Base-by-base conservation (phyloP, 2,888 invertebrate genomes). In the Cremastobaeus sp. region DNA sequence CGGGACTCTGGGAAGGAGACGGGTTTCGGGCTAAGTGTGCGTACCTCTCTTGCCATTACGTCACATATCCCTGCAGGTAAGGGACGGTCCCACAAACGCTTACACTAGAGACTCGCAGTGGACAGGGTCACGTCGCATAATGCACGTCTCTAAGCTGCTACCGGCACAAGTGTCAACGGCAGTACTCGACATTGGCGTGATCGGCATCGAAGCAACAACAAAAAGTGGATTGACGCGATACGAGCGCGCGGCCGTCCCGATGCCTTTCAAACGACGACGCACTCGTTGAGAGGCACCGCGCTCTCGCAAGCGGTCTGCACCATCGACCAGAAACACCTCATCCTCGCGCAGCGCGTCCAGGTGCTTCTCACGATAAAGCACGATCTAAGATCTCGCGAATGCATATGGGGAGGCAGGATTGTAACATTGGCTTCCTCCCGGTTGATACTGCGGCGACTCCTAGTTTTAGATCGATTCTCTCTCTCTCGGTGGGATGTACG, bases 11-110 rank as follows among this genome's bases (percentile, higher is more conserved):
- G 25, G 25, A 5, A 8, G 25, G n/a, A n/a, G n/a, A n/a, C n/a
- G n/a, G n/a, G n/a, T n/a, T n/a, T n/a, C n/a, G n/a, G 28, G n/a
- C 18, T 11, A 50, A 50, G 54, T 60, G 48, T 55, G 76, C 85
- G 78, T 86, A 89, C 89, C 89, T 89, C 89, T 88, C 89, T 89
- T 88, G 89, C 89, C 89, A 89, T 89, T 88, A 89, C 89, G 88
- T 88, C 89, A 74, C 74, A 89, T 89, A 86, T 87, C 86, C 86
- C 85, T 86, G 86, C 86, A 86, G 85, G 85, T 84, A 85, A 83
- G 85, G 84, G 83, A 84, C 82, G 82, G 82, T 87, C 84, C 86
- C 85, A 83, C 83, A 78, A 80, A 81, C 84, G 84, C 83, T 84
- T 81, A 83, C 82, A 81, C 81, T 78, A 78, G 82, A 80, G 80